Evolutionary conservation across 2,113 vertebrate genomes (phyloP).

Genomic region (Ia io): DNA sequence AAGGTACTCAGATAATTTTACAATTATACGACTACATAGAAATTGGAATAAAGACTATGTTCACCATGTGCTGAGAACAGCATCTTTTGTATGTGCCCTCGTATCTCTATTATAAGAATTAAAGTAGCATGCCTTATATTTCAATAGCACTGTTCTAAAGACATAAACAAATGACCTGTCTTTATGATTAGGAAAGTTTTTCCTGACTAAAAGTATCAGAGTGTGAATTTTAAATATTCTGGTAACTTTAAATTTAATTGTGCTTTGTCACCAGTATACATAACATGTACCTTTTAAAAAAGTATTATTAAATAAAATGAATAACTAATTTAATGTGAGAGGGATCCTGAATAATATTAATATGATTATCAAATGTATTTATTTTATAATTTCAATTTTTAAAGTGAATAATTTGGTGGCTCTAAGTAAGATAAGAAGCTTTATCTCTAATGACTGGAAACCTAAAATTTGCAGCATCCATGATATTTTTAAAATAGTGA

Average conservation of each 20-base stretch:
- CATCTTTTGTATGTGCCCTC: background rate
- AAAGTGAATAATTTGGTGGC: background rate
- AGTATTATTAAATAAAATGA: background rate
- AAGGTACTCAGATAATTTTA: background rate
- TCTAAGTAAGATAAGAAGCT: background rate
- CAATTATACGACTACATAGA: background rate
- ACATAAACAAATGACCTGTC: background rate
- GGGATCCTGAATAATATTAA: background rate
- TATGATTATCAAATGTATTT: background rate
- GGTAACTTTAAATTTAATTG: background rate
- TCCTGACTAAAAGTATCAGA: background rate
- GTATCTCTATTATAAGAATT: background rate
- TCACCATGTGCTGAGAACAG: background rate
- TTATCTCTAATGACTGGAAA: background rate
- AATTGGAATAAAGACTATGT: background rate
- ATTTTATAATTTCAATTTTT: conserved; percentile 24
- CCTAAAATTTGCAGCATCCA: background rate
- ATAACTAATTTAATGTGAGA: background rate
- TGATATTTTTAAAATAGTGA: background rate
- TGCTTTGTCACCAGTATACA: background rate
- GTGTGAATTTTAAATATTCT: background rate
- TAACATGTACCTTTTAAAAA: background rate
- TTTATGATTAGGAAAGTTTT: background rate
- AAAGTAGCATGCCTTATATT: background rate
- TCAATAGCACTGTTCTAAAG: background rate